Base-by-base conservation (phyloP, 2,888 invertebrate genomes). In the Ornithoptera priamus region DNA sequence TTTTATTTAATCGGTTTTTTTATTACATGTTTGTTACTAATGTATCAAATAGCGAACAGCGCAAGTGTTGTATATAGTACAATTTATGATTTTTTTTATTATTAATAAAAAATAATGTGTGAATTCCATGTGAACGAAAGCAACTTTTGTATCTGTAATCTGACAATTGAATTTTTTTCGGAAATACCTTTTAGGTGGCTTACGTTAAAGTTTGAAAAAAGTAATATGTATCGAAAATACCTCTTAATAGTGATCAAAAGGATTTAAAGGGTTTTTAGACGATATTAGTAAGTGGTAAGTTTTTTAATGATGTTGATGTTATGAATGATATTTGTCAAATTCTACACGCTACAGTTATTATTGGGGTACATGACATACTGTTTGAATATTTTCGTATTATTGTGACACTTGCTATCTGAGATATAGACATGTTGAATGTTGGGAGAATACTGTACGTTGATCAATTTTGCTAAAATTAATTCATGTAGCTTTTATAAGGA, bases 221-320 rank as follows among this genome's bases (percentile, higher is more conserved):
- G 12, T 74, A 79, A 77, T 73, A 74, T 83, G 81, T 85, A 87
- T 91, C 90, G 81, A 85, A 90, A 90, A 91, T 92, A 92, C 92
- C 92, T 92, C 92, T 89, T 83, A 81, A 85, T 85, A 88, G 90
- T 92, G 91, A 92, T 90, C 85, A 85, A 88, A 89, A 85, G 88
- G 88, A 88, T 82, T 84, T 84, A 83, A 89, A 90, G 89, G 91
- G 90, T 89, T 89, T 79, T 87, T 89, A 88, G 86, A 87, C 86
- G 84, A 83, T 87, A 87, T 85, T 85, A 78, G 72, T 81, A 83
- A 84, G 83, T 84, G 88, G 89, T 90, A 90, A 87, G 88, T 88
- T 88, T 88, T 85, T 87, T 87, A 89, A 85, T 82, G 75, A 88
- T 89, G 90, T 91, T 92, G 75, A 91, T 82, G 89, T 87, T 87